These are phyloP conservation scores for Chaenodraco wilsoni DNA, from an alignment of 2,797 vertebrate species.

Conservation along the genomic window DNA sequence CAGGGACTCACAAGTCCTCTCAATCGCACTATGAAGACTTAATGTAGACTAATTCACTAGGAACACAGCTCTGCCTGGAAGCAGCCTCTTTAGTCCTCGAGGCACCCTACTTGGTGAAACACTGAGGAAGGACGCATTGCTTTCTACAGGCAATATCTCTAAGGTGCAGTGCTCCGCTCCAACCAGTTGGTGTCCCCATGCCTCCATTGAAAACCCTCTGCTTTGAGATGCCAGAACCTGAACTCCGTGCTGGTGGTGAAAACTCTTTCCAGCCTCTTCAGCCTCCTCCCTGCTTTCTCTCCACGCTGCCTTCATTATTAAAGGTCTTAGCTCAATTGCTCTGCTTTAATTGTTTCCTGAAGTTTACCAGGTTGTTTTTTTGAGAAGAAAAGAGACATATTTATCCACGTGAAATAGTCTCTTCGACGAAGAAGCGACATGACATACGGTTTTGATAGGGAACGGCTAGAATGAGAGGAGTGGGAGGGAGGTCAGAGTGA, in stretches of 20 bases:
- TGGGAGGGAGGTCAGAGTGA: conserved; percentile 26
- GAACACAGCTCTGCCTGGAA: conserved; percentile 8
- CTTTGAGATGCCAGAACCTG: background rate
- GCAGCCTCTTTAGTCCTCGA: conserved; percentile 5
- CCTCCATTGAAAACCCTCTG: conserved; percentile 58
- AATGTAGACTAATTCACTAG: background rate
- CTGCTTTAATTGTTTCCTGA: conserved; percentile 78
- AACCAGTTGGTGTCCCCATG: conserved; percentile 77
- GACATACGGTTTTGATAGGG: conserved; percentile 20
- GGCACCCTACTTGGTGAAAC: conserved; percentile 1
- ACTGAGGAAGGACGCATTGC: conserved; percentile 2
- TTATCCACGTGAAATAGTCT: conserved; percentile 24
- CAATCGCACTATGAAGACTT: background rate
- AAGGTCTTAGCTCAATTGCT: conserved; percentile 70
- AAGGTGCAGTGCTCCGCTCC: conserved; percentile 37
- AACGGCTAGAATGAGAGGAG: conserved; percentile 2
- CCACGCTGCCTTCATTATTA: conserved; percentile 69
- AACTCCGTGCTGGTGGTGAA: conserved; percentile 50
- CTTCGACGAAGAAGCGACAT: background rate
- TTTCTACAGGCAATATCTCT: background rate
- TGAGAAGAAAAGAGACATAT: conserved; percentile 26
- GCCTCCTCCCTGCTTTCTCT: conserved; percentile 48
- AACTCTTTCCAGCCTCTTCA: conserved; percentile 44
- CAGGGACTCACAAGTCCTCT: background rate
- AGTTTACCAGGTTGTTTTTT: conserved; percentile 67